phyloP scores from a whole-genome alignment of 2,113 vertebrate species.

The Tachysurus fulvidraco region DNA sequence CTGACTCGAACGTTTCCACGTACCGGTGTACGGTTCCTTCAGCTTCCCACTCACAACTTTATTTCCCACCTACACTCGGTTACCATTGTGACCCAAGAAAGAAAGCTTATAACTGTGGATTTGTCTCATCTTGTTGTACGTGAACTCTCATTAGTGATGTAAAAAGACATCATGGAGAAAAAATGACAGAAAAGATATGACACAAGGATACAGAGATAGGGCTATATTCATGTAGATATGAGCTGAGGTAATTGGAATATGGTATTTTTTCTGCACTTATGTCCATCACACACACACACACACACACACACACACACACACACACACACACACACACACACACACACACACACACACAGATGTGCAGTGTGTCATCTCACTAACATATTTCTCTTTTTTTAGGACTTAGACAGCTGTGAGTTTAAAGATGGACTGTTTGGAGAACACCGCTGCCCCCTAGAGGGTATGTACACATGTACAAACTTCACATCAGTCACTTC shows the following conservation, averaged over 20 bases:
- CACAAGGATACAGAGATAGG: background rate
- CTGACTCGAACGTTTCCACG: background rate
- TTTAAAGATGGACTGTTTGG: slow-evolving; percentile 70
- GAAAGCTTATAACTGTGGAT: background rate
- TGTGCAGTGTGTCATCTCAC: slow-evolving; percentile 38
- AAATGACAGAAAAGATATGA: background rate
- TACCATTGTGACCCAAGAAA: background rate
- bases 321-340: background rate
- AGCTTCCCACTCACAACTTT: background rate
- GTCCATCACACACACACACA: background rate
- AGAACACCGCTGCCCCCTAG: slow-evolving; percentile 76
- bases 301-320: background rate
- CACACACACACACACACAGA: background rate
- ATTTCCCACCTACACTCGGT: background rate
- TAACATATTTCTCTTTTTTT: slow-evolving; percentile 44
- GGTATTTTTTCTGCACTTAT: background rate
- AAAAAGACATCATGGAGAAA: background rate
- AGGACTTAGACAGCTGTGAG: slow-evolving; percentile 72
- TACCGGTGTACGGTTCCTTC: background rate
- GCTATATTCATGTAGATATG: background rate
- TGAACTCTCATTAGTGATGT: background rate
- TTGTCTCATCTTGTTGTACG: background rate
- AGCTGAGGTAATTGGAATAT: background rate
- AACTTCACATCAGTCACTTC: background rate
- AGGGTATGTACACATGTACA: slow-evolving; percentile 72